These are phyloP conservation scores for Pinctada fucata DNA, from an alignment of 2,888 invertebrate species.

Conservation along the genomic window DNA sequence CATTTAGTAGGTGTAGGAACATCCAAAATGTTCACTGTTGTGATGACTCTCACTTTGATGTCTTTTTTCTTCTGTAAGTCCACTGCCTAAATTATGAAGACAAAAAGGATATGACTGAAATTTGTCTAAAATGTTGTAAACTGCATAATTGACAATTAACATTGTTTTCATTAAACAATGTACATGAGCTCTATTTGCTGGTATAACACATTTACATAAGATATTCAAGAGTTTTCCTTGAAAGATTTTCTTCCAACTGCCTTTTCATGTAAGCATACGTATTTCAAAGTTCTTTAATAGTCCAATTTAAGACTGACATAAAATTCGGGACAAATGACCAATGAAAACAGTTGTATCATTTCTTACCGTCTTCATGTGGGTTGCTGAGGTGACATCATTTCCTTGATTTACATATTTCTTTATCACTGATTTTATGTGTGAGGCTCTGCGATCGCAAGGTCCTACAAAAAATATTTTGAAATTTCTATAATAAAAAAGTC, in stretches of 20 bases:
- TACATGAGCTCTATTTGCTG: no score
- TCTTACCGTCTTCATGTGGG: slow-evolving; percentile 7
- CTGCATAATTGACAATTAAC: no score
- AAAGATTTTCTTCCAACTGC: no score
- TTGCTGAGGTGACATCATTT: slow-evolving; percentile 16
- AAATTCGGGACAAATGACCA: no score
- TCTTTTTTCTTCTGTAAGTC: background rate
- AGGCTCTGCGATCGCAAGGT: slow-evolving; percentile 5
- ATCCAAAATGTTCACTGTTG: background rate
- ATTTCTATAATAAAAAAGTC: background rate
- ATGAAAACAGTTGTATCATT: background rate
- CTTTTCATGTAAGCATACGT: no score
- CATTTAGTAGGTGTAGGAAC: background rate
- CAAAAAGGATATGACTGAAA: no score
- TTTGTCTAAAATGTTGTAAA: no score
- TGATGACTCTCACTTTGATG: slow-evolving; percentile 6
- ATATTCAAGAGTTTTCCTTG: no score
- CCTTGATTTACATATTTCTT: slow-evolving; percentile 6
- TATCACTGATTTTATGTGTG: background rate
- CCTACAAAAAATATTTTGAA: background rate
- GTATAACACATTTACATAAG: no score
- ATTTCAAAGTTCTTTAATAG: no score
- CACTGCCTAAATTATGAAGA: slow-evolving; percentile 4
- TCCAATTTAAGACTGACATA: no score
- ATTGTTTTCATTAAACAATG: no score